These are phyloP conservation scores for Bergia puertoricense DNA, from an alignment of 92 coral and sea anemone genomes.

Conservation along the genomic window DNA sequence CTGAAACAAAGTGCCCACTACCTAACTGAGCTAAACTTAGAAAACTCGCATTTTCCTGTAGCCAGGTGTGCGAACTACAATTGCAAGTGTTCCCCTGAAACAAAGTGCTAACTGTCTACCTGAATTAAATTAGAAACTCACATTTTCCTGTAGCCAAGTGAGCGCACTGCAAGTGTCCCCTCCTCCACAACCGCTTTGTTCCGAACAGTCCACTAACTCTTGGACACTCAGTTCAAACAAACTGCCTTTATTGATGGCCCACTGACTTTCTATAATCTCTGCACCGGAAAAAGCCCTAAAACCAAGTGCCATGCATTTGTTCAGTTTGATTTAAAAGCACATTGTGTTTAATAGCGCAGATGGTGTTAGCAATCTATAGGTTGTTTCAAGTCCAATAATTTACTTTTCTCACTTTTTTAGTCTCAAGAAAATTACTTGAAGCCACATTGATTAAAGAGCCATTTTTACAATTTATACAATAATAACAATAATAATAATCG, in stretches of 20 bases:
- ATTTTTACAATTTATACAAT: too few relatives aligned
- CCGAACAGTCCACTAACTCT: conserved; percentile 90
- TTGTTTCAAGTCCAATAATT: too few relatives aligned
- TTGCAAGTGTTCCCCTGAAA: background rate
- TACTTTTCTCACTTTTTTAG: too few relatives aligned
- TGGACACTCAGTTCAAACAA: conserved; percentile 87
- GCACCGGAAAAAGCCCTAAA: conserved; percentile 93
- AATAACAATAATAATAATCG: too few relatives aligned
- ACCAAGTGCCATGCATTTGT: background rate
- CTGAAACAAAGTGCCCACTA: too few relatives aligned
- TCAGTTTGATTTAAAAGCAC: background rate
- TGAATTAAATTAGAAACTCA: conserved; percentile 10
- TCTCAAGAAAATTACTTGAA: too few relatives aligned
- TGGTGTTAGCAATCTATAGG: background rate
- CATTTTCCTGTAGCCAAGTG: conserved; percentile 62
- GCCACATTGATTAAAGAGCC: too few relatives aligned
- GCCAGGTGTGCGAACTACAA: too few relatives aligned
- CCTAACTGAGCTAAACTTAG: too few relatives aligned
- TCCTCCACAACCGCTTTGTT: conserved; percentile 73
- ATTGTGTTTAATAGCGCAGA: background rate
- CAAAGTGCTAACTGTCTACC: background rate
- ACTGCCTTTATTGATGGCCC: conserved; percentile 76
- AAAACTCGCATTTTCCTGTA: too few relatives aligned
- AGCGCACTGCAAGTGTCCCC: conserved; percentile 75
- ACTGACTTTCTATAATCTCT: conserved; percentile 84